Conservation (phyloP, 2,113 vertebrate species). For the Lampris megalopsis region DNA sequence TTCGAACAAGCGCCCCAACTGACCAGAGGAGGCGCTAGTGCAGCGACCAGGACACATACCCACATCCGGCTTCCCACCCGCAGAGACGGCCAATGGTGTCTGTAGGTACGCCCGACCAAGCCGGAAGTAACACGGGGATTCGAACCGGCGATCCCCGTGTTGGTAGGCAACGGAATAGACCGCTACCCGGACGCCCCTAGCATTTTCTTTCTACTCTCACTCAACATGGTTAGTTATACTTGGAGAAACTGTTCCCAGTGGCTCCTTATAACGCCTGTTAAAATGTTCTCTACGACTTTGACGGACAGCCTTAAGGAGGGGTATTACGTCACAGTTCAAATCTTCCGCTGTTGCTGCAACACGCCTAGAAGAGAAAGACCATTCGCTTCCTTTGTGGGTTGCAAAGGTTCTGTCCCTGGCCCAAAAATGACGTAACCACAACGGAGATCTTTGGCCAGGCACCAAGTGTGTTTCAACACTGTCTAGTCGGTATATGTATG, state of each 20-base stretch:
- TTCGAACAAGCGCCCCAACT: neutral
- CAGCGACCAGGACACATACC: too few species aligned
- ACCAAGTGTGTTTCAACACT: constrained; percentile 36
- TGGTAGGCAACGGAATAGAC: too few species aligned
- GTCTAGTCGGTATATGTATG: constrained; percentile 46
- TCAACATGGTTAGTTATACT: neutral
- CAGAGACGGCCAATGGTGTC: too few species aligned
- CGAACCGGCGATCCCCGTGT: too few species aligned
- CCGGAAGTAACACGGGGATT: too few species aligned
- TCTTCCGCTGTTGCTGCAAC: neutral
- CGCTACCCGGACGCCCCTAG: neutral
- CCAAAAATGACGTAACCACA: constrained; percentile 37
- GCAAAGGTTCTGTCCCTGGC: constrained; percentile 28
- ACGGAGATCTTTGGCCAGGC: constrained; percentile 15
- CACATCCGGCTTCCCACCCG: too few species aligned
- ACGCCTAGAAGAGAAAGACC: neutral
- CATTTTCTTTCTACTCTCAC: neutral
- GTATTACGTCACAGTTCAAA: constrained; percentile 32
- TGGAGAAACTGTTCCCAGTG: too few species aligned
- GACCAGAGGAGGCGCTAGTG: too few species aligned
- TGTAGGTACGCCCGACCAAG: too few species aligned
- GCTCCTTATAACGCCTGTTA: too few species aligned
- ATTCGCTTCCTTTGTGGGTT: constrained; percentile 13
- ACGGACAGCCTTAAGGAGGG: neutral
- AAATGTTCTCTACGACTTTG: neutral